These are phyloP conservation scores for Lepidochitona cinerea DNA, from an alignment of 2,888 invertebrate species.

Conservation along the genomic window DNA sequence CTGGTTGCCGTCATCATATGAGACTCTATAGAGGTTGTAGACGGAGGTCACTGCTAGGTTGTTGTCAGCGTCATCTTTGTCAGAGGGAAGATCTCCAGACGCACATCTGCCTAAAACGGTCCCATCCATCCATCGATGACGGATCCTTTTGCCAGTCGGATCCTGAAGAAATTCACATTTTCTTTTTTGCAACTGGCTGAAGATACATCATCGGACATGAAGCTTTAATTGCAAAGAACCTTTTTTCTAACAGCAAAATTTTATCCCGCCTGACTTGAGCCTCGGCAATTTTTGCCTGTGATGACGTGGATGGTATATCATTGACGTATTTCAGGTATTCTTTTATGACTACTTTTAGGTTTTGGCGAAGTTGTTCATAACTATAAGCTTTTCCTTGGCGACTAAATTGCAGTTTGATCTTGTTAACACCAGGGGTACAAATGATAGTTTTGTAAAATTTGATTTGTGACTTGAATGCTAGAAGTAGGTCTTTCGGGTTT, in stretches of 20 bases:
- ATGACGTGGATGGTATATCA: background rate
- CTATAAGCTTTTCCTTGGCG: background rate
- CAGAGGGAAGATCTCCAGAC: no score
- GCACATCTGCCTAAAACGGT: no score
- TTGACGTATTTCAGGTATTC: background rate
- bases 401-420: background rate
- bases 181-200: background rate
- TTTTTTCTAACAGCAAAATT: background rate
- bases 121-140: slow-evolving; percentile 1
- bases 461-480: background rate
- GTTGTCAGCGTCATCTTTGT: no score
- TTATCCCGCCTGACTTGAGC: background rate
- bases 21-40: no score
- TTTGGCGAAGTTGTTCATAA: background rate
- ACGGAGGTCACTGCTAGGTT: no score
- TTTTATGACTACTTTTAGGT: background rate
- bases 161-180: background rate
- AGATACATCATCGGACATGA: background rate
- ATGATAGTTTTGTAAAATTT: background rate
- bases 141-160: background rate
- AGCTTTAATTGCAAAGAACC: background rate
- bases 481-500: background rate
- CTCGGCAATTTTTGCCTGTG: background rate
- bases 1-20: no score
- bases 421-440: background rate